These are phyloP conservation scores for Stenichneumon culpator DNA, from an alignment of 2,888 invertebrate genomes.

Conservation along the genomic window DNA sequence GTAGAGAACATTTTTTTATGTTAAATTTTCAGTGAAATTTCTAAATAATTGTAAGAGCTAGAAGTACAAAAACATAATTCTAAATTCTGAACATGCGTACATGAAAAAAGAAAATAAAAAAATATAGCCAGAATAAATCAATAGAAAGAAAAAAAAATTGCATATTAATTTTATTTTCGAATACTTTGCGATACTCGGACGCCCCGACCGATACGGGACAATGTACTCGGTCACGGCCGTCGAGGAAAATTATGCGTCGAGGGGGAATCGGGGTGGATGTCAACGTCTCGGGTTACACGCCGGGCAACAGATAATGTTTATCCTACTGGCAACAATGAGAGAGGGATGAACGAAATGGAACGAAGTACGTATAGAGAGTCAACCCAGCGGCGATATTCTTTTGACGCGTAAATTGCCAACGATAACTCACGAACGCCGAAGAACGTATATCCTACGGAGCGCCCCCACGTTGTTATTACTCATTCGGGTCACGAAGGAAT, in stretches of 20 bases:
- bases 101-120: too few relatives aligned
- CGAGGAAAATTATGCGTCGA: background rate
- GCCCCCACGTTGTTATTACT: conserved; percentile 54
- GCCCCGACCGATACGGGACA: background rate
- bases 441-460: conserved; percentile 23
- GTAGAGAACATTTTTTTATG: too few relatives aligned
- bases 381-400: conserved; percentile 33
- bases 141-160: too few relatives aligned
- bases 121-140: too few relatives aligned
- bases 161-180: too few relatives aligned
- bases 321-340: conserved; percentile 13
- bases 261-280: background rate
- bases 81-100: too few relatives aligned
- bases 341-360: background rate
- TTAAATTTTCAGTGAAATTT: too few relatives aligned
- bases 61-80: too few relatives aligned
- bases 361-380: background rate
- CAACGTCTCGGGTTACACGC: background rate
- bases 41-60: too few relatives aligned
- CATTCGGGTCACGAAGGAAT: conserved; percentile 55
- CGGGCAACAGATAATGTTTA: conserved; percentile 12
- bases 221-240: background rate
- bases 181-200: background rate
- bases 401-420: conserved; percentile 52
- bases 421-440: conserved; percentile 47